phyloP scores from a whole-genome alignment of 2,113 vertebrate genomes.

The Cettia cetti region DNA sequence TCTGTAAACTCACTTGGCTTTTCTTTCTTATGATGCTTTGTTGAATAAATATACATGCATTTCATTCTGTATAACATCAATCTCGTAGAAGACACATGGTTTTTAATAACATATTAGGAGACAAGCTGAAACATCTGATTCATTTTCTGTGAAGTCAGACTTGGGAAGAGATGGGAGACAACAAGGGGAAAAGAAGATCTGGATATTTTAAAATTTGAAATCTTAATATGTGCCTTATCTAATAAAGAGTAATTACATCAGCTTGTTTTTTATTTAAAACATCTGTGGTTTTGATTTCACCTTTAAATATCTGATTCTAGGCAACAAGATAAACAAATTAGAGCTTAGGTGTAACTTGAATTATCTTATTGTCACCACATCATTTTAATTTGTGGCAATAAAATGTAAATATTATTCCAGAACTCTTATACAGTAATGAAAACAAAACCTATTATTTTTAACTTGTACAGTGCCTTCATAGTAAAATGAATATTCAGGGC shows the following conservation, averaged over 20 bases:
- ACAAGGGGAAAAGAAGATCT: not conserved
- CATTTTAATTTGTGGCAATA: not conserved
- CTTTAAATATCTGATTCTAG: not conserved
- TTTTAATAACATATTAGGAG: not conserved
- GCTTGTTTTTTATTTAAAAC: not conserved
- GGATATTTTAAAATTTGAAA: not conserved
- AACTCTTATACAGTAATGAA: not conserved
- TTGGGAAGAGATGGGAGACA: not conserved
- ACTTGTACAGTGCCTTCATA: not conserved
- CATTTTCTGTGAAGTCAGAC: not conserved
- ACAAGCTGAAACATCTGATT: not conserved
- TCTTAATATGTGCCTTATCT: not conserved
- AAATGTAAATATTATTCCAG: not conserved
- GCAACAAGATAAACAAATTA: not conserved
- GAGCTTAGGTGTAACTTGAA: not conserved
- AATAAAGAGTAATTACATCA: not conserved
- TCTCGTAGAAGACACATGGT: not conserved
- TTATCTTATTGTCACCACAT: not conserved
- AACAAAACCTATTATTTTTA: not conserved
- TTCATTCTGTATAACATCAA: not conserved
- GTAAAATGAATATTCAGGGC: not conserved
- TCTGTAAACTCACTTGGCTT: not conserved
- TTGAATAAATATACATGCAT: not conserved
- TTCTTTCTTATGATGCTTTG: not conserved
- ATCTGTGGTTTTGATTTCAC: not conserved